These are phyloP conservation scores for Amphimedon queenslandica DNA, from an alignment of 37 sponge, comb jelly and placozoan genomes.

Conservation along the genomic window DNA sequence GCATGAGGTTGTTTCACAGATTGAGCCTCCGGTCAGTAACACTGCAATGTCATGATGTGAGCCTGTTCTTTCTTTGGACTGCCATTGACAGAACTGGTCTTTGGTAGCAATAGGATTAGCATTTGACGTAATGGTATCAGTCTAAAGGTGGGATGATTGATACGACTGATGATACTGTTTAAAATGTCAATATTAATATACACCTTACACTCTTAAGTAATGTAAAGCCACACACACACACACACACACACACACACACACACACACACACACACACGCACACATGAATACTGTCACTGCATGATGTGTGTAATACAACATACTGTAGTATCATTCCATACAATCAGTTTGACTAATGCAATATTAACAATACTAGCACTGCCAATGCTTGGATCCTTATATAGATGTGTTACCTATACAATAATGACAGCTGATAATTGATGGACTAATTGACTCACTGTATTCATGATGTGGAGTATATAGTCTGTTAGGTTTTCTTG, in stretches of 20 bases:
- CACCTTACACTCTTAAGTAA: too few species aligned
- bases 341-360: conserved; percentile 30
- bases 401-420: conserved; percentile 45
- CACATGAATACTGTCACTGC: too few species aligned
- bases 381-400: conserved; percentile 33
- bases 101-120: not conserved
- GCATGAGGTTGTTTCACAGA: conserved; percentile 31
- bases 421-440: not conserved
- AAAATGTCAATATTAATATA: too few species aligned
- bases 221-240: too few species aligned
- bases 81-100: conserved; percentile 32
- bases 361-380: conserved; percentile 34
- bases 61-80: not conserved
- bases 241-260: too few species aligned
- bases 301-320: not conserved
- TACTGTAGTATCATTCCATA: conserved; percentile 24
- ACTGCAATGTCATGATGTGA: conserved; percentile 42
- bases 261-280: too few species aligned
- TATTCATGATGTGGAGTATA: conserved; percentile 47
- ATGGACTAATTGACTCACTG: conserved; percentile 21
- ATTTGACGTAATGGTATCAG: not conserved
- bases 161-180: too few species aligned
- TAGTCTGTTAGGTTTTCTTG: conserved; percentile 20
- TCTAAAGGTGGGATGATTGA: too few species aligned
- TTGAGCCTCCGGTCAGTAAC: conserved; percentile 33